Evolutionary conservation across 2,113 vertebrate genomes (phyloP).

Genomic region (Urocitellus parryii): DNA sequence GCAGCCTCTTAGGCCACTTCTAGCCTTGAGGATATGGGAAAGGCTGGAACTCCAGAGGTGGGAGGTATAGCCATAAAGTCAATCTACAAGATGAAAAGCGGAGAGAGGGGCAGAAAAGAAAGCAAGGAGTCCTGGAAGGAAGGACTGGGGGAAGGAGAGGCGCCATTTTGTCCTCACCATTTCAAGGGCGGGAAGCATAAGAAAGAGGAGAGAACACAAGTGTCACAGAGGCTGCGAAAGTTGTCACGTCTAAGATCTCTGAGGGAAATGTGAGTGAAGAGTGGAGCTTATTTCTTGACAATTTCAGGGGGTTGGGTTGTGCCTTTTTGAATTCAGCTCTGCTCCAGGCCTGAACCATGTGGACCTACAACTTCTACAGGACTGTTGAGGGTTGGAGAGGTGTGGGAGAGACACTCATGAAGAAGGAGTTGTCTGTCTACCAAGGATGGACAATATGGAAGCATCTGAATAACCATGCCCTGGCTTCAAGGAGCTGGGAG

Average conservation of each 20-base stretch:
- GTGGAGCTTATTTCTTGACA: not conserved
- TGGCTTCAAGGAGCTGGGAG: not conserved
- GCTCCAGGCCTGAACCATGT: not conserved
- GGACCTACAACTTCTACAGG: not conserved
- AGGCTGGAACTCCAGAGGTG: not conserved
- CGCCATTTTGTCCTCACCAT: not conserved
- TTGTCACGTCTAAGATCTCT: not conserved
- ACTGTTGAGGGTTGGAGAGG: too few relatives aligned
- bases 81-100: not conserved
- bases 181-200: not conserved
- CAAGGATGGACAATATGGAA: not conserved
- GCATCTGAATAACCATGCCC: too few relatives aligned
- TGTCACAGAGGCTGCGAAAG: too few relatives aligned
- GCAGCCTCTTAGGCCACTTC: not conserved
- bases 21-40: not conserved
- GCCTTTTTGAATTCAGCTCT: not conserved
- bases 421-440: not conserved
- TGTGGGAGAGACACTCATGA: rapidly evolving
- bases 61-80: not conserved
- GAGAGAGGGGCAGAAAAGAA: rapidly evolving
- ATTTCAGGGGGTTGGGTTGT: not conserved
- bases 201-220: not conserved
- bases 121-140: not conserved
- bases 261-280: not conserved
- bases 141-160: not conserved